phyloP scores from a whole-genome alignment of 2,888 invertebrate genomes.

The Labia minor region DNA sequence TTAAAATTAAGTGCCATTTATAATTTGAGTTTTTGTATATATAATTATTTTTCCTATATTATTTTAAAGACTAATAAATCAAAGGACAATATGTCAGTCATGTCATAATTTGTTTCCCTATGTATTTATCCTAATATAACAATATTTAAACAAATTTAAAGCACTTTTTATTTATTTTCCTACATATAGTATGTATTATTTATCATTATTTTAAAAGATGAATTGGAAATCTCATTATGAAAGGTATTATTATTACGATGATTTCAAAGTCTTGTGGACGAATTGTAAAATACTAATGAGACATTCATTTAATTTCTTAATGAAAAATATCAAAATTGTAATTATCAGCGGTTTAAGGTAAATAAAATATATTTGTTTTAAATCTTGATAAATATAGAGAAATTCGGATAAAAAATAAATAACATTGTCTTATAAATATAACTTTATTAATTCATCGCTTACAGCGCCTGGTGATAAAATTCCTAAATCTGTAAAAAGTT shows the following conservation, averaged over 20 bases:
- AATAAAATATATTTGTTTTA: too few relatives aligned
- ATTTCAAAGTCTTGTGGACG: too few relatives aligned
- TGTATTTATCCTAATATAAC: slow-evolving; percentile 20
- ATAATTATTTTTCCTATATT: background rate
- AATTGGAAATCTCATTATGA: too few relatives aligned
- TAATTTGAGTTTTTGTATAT: background rate
- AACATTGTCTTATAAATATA: slow-evolving; percentile 75
- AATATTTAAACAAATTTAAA: slow-evolving; percentile 14
- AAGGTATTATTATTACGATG: too few relatives aligned
- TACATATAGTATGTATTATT: too few relatives aligned
- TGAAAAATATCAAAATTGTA: too few relatives aligned
- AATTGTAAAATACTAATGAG: too few relatives aligned
- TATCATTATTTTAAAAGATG: too few relatives aligned
- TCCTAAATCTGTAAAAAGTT: slow-evolving; percentile 91
- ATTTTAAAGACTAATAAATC: slow-evolving; percentile 14
- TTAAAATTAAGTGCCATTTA: background rate
- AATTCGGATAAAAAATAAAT: too few relatives aligned
- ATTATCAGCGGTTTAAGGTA: too few relatives aligned
- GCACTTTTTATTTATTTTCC: background rate
- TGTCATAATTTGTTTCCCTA: slow-evolving; percentile 19
- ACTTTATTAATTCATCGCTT: slow-evolving; percentile 91
- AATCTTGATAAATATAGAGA: too few relatives aligned
- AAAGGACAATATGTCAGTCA: slow-evolving; percentile 20
- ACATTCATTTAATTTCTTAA: too few relatives aligned
- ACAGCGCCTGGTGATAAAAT: slow-evolving; percentile 94